These are phyloP conservation scores for Invenusta paracnida DNA, from an alignment of 2,888 invertebrate species.

Conservation along the genomic window DNA sequence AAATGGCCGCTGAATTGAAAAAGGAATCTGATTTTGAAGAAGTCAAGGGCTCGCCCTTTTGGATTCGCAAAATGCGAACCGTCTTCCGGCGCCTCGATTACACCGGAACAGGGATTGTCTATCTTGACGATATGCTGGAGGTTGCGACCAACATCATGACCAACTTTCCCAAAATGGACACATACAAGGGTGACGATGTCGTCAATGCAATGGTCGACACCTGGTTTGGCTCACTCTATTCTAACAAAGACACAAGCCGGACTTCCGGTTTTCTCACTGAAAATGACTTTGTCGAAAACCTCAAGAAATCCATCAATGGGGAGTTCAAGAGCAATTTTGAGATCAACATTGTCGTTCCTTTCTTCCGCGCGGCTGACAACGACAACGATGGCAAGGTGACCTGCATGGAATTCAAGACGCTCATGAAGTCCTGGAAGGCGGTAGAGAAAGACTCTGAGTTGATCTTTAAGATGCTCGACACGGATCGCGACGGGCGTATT, in stretches of 20 bases:
- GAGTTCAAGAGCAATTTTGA: slow-evolving; percentile 35
- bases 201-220: slow-evolving; percentile 41
- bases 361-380: slow-evolving; percentile 41
- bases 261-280: slow-evolving; percentile 4
- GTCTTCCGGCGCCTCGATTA: slow-evolving; percentile 41
- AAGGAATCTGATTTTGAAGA: neutral
- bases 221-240: slow-evolving; percentile 37
- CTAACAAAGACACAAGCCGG: slow-evolving; percentile 22
- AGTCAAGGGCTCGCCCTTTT: slow-evolving; percentile 8
- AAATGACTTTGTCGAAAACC: slow-evolving; percentile 41
- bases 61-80: slow-evolving; percentile 42
- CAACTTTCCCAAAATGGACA: slow-evolving; percentile 42
- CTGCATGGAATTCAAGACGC: slow-evolving; percentile 39
- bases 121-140: slow-evolving; percentile 39
- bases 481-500: slow-evolving; percentile 36
- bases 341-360: slow-evolving; percentile 37
- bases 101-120: slow-evolving; percentile 39
- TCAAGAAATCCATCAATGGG: no score
- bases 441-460: slow-evolving; percentile 41
- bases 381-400: slow-evolving; percentile 41
- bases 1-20: neutral
- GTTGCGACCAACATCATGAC: slow-evolving; percentile 31
- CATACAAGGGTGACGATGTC: slow-evolving; percentile 37
- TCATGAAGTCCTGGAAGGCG: slow-evolving; percentile 30
- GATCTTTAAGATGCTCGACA: slow-evolving; percentile 40